Percentiles rank a stretch among this genome's conserved stretches.
phyloP scores from a whole-genome alignment of 2,797 vertebrate genomes.

The Falco rusticolus region DNA sequence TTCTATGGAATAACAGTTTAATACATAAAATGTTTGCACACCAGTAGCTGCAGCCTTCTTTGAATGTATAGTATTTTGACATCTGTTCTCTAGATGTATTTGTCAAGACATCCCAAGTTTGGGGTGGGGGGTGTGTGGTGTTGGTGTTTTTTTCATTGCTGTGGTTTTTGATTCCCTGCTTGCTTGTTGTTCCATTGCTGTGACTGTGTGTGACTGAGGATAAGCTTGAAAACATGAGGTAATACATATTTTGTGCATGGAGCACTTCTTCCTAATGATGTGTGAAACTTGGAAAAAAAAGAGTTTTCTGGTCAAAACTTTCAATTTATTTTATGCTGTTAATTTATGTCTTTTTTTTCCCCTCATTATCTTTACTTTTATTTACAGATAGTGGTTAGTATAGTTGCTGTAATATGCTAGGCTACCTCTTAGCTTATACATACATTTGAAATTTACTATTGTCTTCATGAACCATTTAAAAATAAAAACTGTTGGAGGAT shows the following conservation, averaged over 20 bases:
- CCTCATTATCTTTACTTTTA: not conserved
- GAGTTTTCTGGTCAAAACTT: not conserved
- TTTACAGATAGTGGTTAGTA: not conserved
- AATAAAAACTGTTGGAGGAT: not conserved
- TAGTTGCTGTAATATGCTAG: not conserved
- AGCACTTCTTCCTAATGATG: not conserved
- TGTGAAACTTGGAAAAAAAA: not conserved
- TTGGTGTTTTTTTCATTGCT: not conserved
- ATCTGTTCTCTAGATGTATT: fast-evolving
- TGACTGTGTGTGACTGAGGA: not conserved
- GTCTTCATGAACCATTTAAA: not conserved
- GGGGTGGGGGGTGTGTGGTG: fast-evolving
- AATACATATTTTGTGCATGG: not conserved
- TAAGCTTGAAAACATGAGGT: not conserved
- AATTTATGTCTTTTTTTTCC: not conserved
- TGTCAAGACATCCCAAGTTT: not conserved
- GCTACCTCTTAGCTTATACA: not conserved
- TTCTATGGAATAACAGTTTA: not conserved
- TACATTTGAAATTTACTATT: not conserved
- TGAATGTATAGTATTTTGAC: not conserved
- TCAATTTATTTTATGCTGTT: not conserved
- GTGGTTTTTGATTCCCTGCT: not conserved
- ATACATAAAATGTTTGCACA: not conserved
- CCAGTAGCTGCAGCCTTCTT: not conserved
- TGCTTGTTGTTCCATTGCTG: not conserved